Base-by-base conservation (phyloP, 2,888 invertebrate genomes). In the Rotaria sp. region DNA sequence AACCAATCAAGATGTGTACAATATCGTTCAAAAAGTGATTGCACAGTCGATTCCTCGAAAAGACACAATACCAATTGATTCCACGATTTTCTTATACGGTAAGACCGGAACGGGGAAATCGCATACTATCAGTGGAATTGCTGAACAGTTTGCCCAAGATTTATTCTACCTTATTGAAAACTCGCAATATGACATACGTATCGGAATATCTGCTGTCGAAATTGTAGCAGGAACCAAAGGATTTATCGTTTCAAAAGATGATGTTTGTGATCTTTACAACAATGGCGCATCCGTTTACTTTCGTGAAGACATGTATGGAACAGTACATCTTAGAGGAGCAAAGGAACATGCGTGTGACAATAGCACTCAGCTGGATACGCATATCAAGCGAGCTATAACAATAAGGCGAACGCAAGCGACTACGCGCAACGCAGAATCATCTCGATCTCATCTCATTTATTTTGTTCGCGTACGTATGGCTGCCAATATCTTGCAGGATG, bases 361-460 rank as follows among this genome's bases (percentile, higher is more conserved):
- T 67, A 67, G 67, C 21, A 21, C 67, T 35, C 67, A 67, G 38
- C 11, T 67, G 35, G 35, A 30, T 35, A 8, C 18, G 5, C 21
- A 15, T 30, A 67, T 67, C 2, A 30, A 35, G 21, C 15, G 13
- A 21, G 67, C 67, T 30, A 67, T 35, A 35, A 10, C 15, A 7
- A 30, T 67, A 2, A 18, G 67, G 38, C 67, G 67, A 67, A 67
- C 67, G 38, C 67, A 67, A 67, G 67, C 67, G 18, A 67, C 67
- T 11, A 21, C 15, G 15, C 67, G 67, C 4, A 67, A 67, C 21
- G 11, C 67, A 35, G 67, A 67, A n/a, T 67, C 67, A 30, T 67
- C 67, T 67, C 67, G 67, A 67, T 67, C 67, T 18, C 67, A 67
- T 67, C 30, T 67, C 15, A 67, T 67, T 15, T 67, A 67, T 67